A percentile compares a stretch with the other conserved stretches of the same genome.
Evolutionary conservation across 2,113 vertebrate genomes (phyloP).

Genomic region (Coreoperca whiteheadi): DNA sequence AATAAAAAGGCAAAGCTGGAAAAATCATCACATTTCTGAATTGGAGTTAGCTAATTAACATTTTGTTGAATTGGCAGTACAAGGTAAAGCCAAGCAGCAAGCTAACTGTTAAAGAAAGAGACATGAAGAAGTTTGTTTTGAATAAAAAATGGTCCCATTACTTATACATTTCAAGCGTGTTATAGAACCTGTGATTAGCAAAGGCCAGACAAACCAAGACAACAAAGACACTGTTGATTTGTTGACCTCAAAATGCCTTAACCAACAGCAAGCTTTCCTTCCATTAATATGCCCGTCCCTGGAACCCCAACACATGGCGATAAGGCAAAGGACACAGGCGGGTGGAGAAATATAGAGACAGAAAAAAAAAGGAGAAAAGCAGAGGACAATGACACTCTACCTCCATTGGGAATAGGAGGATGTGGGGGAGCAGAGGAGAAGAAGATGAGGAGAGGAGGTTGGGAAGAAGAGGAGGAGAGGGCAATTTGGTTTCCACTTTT

Average conservation of each 20-base stretch:
- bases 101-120: slow-evolving; percentile 16
- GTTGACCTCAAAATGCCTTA: slow-evolving; percentile 43
- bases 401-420: slow-evolving; percentile 66
- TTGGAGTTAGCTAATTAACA: slow-evolving; percentile 13
- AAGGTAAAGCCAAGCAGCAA: slow-evolving; percentile 7
- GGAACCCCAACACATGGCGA: slow-evolving; percentile 27
- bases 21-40: neutral
- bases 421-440: slow-evolving; percentile 49
- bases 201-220: neutral
- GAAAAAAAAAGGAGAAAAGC: slow-evolving; percentile 45
- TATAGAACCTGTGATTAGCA: neutral
- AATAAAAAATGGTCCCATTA: neutral
- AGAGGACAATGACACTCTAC: slow-evolving; percentile 73
- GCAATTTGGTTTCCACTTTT: slow-evolving; percentile 79
- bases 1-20: slow-evolving; percentile 15
- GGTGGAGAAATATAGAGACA: slow-evolving; percentile 31
- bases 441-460: slow-evolving; percentile 53
- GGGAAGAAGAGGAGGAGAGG: slow-evolving; percentile 66
- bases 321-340: slow-evolving; percentile 58
- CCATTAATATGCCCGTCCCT: slow-evolving; percentile 11
- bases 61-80: slow-evolving; percentile 8
- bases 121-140: slow-evolving; percentile 5
- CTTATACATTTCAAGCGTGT: neutral
- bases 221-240: neutral
- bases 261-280: slow-evolving; percentile 22